Evolutionary conservation across 2,113 vertebrate species (phyloP).

Genomic region (Amphilophus citrinellus): DNA sequence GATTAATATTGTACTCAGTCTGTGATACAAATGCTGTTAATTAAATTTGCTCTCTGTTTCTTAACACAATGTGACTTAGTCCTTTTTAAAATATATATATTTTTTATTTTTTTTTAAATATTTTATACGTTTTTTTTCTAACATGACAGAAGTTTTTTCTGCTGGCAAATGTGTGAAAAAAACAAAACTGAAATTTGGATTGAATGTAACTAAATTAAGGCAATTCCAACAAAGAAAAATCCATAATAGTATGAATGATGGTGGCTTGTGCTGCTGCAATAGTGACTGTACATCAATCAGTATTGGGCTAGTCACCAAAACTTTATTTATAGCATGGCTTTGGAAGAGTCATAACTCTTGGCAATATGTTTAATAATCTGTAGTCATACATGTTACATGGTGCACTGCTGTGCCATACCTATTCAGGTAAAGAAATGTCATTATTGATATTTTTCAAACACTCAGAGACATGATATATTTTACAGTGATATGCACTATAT

Average conservation of each 20-base stretch:
- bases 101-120: too few species aligned
- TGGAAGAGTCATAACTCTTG: not conserved
- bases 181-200: not conserved
- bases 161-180: not conserved
- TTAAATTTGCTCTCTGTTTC: constrained; percentile 52
- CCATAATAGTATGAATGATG: not conserved
- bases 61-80: not conserved
- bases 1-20: constrained; percentile 12
- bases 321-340: not conserved
- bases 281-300: too few species aligned
- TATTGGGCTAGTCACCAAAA: not conserved
- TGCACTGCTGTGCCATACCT: not conserved
- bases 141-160: too few species aligned
- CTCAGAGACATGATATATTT: not conserved
- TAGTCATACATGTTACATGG: not conserved
- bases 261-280: not conserved
- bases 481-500: not conserved
- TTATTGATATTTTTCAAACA: constrained; percentile 4
- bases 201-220: not conserved
- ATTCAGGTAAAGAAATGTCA: not conserved
- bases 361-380: not conserved
- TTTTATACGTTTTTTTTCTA: too few species aligned
- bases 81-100: not conserved
- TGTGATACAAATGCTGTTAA: constrained; percentile 40
- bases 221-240: not conserved